Percentiles rank a stretch among this genome's conserved stretches.
Evolutionary conservation across 2,888 invertebrate genomes (phyloP).

Genomic region (Lepidocyrtinus sp.): DNA sequence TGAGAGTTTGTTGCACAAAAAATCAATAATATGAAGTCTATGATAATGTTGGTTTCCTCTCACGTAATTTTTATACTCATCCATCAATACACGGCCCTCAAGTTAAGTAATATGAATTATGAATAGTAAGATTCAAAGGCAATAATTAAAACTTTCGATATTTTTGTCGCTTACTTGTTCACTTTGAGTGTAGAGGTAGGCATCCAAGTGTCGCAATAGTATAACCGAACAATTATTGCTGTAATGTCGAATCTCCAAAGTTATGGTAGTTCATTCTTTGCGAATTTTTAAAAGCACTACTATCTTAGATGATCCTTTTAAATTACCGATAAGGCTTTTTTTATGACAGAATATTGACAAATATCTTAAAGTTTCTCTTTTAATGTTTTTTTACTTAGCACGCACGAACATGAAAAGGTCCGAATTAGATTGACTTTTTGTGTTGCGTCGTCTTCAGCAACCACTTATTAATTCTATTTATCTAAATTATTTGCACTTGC

Average conservation of each 20-base stretch:
- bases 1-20: conserved; percentile 43
- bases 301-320: conserved; percentile 8
- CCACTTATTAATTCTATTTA: conserved; percentile 1
- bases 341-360: neutral
- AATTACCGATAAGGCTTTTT: neutral
- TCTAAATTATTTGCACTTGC: conserved; percentile 5
- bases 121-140: conserved; percentile 12
- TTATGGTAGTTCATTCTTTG: neutral
- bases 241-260: neutral
- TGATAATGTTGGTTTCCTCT: conserved; percentile 1
- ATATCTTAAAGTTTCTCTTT: neutral
- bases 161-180: conserved; percentile 11
- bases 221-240: neutral
- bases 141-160: conserved; percentile 7
- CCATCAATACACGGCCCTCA: neutral
- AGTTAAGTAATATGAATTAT: conserved; percentile 19
- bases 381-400: neutral
- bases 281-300: neutral
- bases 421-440: conserved; percentile 4
- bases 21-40: no score
- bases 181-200: neutral
- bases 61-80: neutral
- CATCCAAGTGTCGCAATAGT: conserved; percentile 9
- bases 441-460: neutral
- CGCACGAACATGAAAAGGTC: neutral